These are phyloP conservation scores for Lucifuga dentata DNA, from an alignment of 2,113 vertebrate species.

Conservation along the genomic window DNA sequence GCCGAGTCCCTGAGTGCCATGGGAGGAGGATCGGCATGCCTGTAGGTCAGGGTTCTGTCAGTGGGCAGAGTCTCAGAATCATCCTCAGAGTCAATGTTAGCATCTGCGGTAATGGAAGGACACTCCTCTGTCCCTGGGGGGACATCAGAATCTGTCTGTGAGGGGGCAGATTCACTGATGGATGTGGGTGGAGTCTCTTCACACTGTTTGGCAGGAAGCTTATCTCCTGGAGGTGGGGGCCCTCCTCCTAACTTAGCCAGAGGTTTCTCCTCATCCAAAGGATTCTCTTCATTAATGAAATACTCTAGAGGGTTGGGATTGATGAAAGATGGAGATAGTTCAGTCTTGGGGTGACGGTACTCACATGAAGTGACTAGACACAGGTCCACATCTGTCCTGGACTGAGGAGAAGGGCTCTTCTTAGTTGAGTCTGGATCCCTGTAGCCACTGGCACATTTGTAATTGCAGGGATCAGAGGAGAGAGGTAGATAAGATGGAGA, in stretches of 20 bases:
- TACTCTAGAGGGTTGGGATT: constrained; percentile 96
- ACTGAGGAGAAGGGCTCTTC: constrained; percentile 81
- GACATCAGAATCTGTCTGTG: constrained; percentile 94
- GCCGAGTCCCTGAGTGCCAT: constrained; percentile 88
- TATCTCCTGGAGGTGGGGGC: constrained; percentile 90
- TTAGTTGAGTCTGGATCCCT: constrained; percentile 76
- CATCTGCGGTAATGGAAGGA: constrained; percentile 96
- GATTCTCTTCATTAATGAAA: constrained; percentile 89
- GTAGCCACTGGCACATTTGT: constrained; percentile 64
- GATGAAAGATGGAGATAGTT: constrained; percentile 97
- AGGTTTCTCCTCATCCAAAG: constrained; percentile 86
- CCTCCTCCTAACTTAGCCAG: constrained; percentile 85
- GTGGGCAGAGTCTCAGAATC: constrained; percentile 97
- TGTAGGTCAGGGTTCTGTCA: constrained; percentile 93
- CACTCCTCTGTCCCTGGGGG: constrained; percentile 96
- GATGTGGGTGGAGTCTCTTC: constrained; percentile 96
- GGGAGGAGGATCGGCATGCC: constrained; percentile 91
- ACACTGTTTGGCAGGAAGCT: constrained; percentile 88
- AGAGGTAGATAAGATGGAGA: constrained; percentile 66
- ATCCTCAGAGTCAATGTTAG: constrained; percentile 97
- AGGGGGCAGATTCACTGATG: constrained; percentile 92
- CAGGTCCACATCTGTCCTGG: constrained; percentile 91
- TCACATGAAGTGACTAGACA: constrained; percentile 94
- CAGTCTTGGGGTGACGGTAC: constrained; percentile 95
- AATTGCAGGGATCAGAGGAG: constrained; percentile 53